Base-by-base conservation (phyloP, 2,797 vertebrate genomes). In the Pipistrellus pipistrellus region DNA sequence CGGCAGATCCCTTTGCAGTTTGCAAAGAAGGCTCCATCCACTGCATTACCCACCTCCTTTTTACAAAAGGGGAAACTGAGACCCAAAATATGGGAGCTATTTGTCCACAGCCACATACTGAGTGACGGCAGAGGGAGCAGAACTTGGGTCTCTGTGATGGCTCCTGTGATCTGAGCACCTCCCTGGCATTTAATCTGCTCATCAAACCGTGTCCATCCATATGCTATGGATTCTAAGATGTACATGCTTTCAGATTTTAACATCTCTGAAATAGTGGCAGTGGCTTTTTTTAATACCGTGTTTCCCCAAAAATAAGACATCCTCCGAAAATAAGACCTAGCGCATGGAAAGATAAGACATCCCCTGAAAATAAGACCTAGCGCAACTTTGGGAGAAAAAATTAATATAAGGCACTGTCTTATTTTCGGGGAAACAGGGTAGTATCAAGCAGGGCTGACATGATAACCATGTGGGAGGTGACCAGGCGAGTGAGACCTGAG, bases 11-110 rank as follows among this genome's bases (percentile, higher is more conserved):
- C 66, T 48, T 25, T 7, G 18, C 3, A 13, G 78, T 77, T 18
- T 59, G 38, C 73, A 77, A 32, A 76, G 21, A 57, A 5, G 20
- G 9, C 13, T 85, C 88, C 17, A 13, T 9, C 25, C 6, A 15
- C 59, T 20, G 59, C 0, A 11, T 41, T 55, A 85, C 10, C 69
- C 8, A 13, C 25, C 6, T 8, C 30, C 27, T 38, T 41, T 55
- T 38, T 89, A 73, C 27, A 95, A 38, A 80, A 41, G 25, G 78
- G 38, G 35, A 76, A 85, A 81, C 41, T 25, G 46, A 51, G 38
- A 13, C n/a, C 23, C 21, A 9, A 53, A 84, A 41, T 41, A 41
- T 41, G 38, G 51, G 68, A 66, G 46, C 59, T 20, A 1, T 71
- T 8, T 85, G 44, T 41, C 30, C 6, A 18, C 25, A 6, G 17